Evolutionary conservation across 2,888 invertebrate genomes (phyloP).

Genomic region (Malthinus seriepunctatus): DNA sequence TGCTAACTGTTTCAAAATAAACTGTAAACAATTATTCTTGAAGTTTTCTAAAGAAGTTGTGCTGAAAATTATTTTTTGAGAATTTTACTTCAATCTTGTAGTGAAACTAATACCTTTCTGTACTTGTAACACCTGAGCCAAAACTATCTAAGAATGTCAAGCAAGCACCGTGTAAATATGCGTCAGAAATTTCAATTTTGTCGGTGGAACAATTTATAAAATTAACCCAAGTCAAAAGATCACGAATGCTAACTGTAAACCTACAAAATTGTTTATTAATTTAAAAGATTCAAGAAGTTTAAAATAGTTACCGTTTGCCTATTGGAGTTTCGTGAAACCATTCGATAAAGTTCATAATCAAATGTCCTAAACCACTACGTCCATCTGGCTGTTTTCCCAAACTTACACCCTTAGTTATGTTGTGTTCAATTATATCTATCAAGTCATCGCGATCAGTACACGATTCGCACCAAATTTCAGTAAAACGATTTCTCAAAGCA

Average conservation of each 20-base stretch:
- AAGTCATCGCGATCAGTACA: conserved; percentile 75
- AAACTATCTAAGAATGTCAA: conserved; percentile 91
- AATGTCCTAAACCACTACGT: conserved; percentile 64
- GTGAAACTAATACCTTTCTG: conserved; percentile 61
- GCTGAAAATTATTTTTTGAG: conserved; percentile 40
- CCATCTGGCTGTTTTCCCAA: conserved; percentile 60
- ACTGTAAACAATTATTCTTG: conserved; percentile 58
- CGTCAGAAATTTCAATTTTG: conserved; percentile 59
- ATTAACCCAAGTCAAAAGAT: conserved; percentile 88
- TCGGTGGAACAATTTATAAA: conserved; percentile 75
- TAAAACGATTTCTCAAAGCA: conserved; percentile 94
- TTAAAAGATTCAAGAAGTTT: neutral
- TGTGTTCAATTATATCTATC: conserved; percentile 78
- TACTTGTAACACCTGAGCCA: conserved; percentile 79
- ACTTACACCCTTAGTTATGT: conserved; percentile 63
- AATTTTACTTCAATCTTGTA: neutral
- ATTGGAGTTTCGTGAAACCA: conserved; percentile 75
- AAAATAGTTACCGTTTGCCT: conserved; percentile 59
- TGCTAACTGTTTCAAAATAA: conserved; percentile 61
- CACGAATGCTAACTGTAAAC: conserved; percentile 86
- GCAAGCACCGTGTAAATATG: conserved; percentile 88
- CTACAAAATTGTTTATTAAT: conserved; percentile 54
- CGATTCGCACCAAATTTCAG: conserved; percentile 97
- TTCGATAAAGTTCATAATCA: conserved; percentile 79
- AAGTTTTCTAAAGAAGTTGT: conserved; percentile 48